These are phyloP conservation scores for Clarias macrocephalus DNA, from an alignment of 2,113 vertebrate genomes.

Conservation along the genomic window DNA sequence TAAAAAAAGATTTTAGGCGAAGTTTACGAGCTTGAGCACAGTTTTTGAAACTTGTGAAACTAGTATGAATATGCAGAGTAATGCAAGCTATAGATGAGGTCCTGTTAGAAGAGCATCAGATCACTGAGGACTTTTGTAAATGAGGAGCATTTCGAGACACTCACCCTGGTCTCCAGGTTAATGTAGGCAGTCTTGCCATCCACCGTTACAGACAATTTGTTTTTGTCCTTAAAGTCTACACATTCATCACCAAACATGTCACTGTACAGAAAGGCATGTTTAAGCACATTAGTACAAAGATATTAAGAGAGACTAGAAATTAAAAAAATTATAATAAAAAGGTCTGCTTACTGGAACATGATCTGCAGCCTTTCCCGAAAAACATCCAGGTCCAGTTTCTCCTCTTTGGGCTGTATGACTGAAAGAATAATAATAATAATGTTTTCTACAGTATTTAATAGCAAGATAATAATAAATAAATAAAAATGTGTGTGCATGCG, in stretches of 20 bases:
- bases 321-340: not conserved
- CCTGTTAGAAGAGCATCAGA: too few relatives aligned
- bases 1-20: not conserved
- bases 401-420: constrained; percentile 74
- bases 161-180: constrained; percentile 84
- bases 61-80: not conserved
- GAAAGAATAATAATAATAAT: constrained; percentile 19
- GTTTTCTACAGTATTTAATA: not conserved
- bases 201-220: constrained; percentile 78
- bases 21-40: not conserved
- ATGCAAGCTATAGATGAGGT: not conserved
- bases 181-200: constrained; percentile 84
- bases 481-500: not conserved
- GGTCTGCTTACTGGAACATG: constrained; percentile 88
- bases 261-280: constrained; percentile 61
- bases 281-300: not conserved
- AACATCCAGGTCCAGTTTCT: constrained; percentile 76
- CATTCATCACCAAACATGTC: constrained; percentile 96
- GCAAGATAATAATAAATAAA: not conserved
- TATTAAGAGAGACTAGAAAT: not conserved
- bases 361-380: constrained; percentile 84
- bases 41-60: not conserved
- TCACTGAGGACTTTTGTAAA: not conserved
- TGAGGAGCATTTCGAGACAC: constrained; percentile 42
- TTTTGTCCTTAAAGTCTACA: constrained; percentile 78